These are phyloP conservation scores for Archips crataeganus DNA, from an alignment of 2,888 invertebrate species.

Conservation along the genomic window DNA sequence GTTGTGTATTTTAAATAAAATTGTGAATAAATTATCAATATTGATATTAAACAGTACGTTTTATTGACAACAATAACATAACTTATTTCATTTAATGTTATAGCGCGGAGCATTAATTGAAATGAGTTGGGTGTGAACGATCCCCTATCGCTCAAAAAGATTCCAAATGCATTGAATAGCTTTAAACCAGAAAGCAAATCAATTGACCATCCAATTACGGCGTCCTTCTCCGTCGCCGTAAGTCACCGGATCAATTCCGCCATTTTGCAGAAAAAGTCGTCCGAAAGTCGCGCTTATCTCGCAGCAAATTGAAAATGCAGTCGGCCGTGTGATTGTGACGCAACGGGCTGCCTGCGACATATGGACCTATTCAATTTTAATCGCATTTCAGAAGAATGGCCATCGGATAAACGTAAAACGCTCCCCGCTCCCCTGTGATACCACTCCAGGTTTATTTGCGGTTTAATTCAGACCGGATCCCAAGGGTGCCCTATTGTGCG, in stretches of 20 bases:
- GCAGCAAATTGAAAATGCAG: conserved; percentile 85
- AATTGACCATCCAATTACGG: conserved; percentile 78
- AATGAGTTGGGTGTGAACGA: conserved; percentile 6
- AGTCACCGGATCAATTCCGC: conserved; percentile 84
- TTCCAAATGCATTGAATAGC: conserved; percentile 44
- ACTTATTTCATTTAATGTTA: background rate
- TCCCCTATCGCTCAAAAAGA: conserved; percentile 6
- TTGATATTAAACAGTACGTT: conserved; percentile 76
- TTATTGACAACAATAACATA: conserved; percentile 43
- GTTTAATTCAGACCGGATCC: conserved; percentile 72
- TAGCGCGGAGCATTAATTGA: background rate
- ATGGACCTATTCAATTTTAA: conserved; percentile 86
- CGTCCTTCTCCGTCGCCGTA: conserved; percentile 74
- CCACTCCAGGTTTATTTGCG: conserved; percentile 81
- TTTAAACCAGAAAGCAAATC: conserved; percentile 70
- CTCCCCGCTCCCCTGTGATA: conserved; percentile 66
- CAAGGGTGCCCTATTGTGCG: conserved; percentile 72
- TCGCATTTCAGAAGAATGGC: conserved; percentile 85
- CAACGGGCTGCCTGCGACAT: conserved; percentile 80
- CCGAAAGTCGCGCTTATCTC: conserved; percentile 83
- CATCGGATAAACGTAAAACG: conserved; percentile 81
- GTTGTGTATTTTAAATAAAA: conserved; percentile 86
- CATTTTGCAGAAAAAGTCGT: conserved; percentile 82
- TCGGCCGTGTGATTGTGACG: conserved; percentile 84
- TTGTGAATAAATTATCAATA: conserved; percentile 86